Evolutionary conservation across 1,140 invertebrate species (phyloP), one percentile per base, ranked within the genome.

Genomic region (Pomacea maculata): DNA sequence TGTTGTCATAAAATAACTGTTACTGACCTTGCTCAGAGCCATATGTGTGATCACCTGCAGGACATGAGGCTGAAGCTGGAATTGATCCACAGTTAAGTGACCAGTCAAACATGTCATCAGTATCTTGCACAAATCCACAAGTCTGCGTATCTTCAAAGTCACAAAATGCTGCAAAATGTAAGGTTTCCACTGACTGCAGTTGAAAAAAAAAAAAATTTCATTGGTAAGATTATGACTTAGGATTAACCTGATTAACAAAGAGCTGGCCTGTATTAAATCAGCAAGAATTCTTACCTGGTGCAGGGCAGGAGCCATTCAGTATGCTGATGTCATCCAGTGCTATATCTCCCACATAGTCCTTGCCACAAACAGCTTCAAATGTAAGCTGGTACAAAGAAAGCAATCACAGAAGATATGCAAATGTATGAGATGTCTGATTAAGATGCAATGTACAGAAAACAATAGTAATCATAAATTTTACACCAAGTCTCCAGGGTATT

Each of bases 71-170:
- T 34, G 57, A 15, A 34, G 84, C 82, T 10, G 76, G 11, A 29
- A 89, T 90, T 21, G 70, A 17, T 25, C 89, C 89, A 21, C 61
- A 25, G 29, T 87, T 74, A 45, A 84, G 77, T n/a, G 80, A 84
- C 89, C 89, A 90, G 77, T 90, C 86, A 84, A 89, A 89, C 55
- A 86, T 78, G 78, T 89, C 89, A n/a, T 92, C 92, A 0, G 93
- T 92, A 86, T 95, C 95, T 82, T 95, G 94, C 7, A 90, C 93
- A 95, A 95, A 96, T 55, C 94, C 94, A 85, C 95, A 96, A 0
- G 95, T 84, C 85, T 93, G 92, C 14, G 81, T 89, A 87, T 63
- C 55, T 71, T 96, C 95, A 88, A 96, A 96, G 89, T 96, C 94
- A 85, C 95, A 83, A n/a, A 14, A 19, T 25, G 52, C 72, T 75